Evolutionary conservation across 2,113 vertebrate species (phyloP).

Genomic region (Falco punctatus): DNA sequence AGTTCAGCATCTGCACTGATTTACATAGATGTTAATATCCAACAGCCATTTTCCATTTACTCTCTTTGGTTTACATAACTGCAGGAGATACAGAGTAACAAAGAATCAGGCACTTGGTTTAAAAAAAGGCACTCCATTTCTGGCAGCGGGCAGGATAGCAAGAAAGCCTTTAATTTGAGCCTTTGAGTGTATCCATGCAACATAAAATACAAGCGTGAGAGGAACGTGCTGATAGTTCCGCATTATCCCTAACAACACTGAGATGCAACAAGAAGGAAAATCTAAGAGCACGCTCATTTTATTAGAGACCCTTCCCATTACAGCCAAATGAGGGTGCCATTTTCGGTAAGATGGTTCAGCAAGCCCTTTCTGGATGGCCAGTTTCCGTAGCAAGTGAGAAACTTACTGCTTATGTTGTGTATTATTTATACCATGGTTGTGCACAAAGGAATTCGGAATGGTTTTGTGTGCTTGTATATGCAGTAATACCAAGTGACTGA

Average conservation of each 20-base stretch:
- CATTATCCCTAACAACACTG: background rate
- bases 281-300: background rate
- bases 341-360: background rate
- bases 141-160: background rate
- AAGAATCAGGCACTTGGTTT: background rate
- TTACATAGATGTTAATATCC: background rate
- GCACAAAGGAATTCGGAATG: background rate
- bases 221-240: conserved; percentile 16
- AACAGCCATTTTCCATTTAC: background rate
- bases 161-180: conserved; percentile 41
- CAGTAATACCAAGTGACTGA: background rate
- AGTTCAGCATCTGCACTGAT: background rate
- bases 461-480: background rate
- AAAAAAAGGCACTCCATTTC: conserved; percentile 33
- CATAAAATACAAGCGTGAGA: background rate
- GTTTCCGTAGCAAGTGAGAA: background rate
- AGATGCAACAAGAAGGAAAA: conserved; percentile 9
- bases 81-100: background rate
- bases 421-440: background rate
- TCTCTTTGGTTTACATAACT: background rate
- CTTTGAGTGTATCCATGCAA: conserved; percentile 44
- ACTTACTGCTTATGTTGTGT: background rate
- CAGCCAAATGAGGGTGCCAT: background rate
- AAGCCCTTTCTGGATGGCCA: background rate
- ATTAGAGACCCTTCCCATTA: background rate